These are phyloP conservation scores for Lerista edwardsae DNA, from an alignment of 2,797 vertebrate genomes.

Conservation along the genomic window DNA sequence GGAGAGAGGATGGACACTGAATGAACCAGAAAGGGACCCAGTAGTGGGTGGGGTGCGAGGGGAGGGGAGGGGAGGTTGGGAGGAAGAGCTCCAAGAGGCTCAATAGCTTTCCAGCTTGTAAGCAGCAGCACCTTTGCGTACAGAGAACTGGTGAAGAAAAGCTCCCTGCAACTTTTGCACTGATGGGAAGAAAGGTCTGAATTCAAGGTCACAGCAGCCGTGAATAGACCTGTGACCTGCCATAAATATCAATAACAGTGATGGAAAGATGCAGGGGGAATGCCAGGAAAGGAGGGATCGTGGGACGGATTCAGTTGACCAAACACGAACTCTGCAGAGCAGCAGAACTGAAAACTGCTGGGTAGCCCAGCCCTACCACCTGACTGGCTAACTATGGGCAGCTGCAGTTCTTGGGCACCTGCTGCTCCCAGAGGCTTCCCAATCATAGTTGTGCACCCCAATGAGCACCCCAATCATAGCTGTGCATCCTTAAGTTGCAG, in stretches of 20 bases:
- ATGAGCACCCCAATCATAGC: not conserved
- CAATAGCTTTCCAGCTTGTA: not conserved
- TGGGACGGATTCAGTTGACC: not conserved
- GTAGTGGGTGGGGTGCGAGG: slow-evolving; percentile 38
- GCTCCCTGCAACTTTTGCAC: not conserved
- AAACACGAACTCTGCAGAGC: not conserved
- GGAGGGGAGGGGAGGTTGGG: not conserved
- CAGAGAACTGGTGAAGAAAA: not conserved
- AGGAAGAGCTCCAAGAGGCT: slow-evolving; percentile 49
- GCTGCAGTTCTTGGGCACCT: not conserved
- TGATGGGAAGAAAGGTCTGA: not conserved
- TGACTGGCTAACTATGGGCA: not conserved
- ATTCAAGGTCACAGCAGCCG: slow-evolving; percentile 22
- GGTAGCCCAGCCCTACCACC: not conserved
- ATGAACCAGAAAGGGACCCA: slow-evolving; percentile 61
- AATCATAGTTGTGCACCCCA: too few species aligned
- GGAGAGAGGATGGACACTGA: slow-evolving; percentile 64
- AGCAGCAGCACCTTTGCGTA: slow-evolving; percentile 19
- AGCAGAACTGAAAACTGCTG: not conserved
- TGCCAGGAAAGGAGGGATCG: not conserved
- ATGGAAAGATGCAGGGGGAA: not conserved
- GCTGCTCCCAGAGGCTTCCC: not conserved
- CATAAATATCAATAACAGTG: not conserved
- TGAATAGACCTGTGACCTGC: not conserved
- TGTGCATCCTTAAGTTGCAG: not conserved